Percentiles rank a stretch among this genome's conserved stretches.
These are phyloP conservation scores for Cricetomys ansorgei DNA, from an alignment of 2,113 vertebrate species.

Conservation along the genomic window DNA sequence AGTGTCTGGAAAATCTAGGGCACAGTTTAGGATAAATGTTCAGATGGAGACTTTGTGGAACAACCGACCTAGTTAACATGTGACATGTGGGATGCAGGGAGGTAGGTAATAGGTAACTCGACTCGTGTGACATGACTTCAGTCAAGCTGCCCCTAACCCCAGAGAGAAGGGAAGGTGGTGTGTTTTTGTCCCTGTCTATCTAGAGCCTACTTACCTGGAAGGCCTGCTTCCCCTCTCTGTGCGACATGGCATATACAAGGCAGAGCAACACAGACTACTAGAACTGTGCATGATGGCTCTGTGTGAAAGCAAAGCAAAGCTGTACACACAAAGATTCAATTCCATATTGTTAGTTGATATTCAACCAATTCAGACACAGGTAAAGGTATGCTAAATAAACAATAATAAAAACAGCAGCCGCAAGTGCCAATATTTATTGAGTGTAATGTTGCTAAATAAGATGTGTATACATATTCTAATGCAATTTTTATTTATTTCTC, in stretches of 20 bases:
- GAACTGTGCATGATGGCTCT: not conserved
- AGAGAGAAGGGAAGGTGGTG: too few species aligned
- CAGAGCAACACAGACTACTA: not conserved
- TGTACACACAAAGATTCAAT: not conserved
- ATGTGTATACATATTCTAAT: not conserved
- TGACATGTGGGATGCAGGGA: too few species aligned
- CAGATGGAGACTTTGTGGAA: not conserved
- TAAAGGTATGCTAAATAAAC: not conserved
- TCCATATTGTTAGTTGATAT: not conserved
- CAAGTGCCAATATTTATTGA: not conserved
- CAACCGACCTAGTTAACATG: not conserved
- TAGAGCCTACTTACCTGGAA: not conserved
- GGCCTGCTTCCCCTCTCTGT: not conserved
- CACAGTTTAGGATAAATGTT: not conserved
- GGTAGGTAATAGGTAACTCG: not conserved
- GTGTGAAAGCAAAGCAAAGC: not conserved
- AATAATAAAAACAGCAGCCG: not conserved
- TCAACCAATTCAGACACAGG: not conserved
- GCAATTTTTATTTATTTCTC: slow-evolving; percentile 6
- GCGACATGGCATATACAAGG: not conserved
- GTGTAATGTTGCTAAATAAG: not conserved
- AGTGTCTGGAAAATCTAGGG: not conserved
- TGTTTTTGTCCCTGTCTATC: not conserved
- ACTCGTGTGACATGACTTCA: too few species aligned
- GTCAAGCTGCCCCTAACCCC: not conserved